Base-by-base conservation (phyloP, 2,113 vertebrate species). In the Arenaria interpres region DNA sequence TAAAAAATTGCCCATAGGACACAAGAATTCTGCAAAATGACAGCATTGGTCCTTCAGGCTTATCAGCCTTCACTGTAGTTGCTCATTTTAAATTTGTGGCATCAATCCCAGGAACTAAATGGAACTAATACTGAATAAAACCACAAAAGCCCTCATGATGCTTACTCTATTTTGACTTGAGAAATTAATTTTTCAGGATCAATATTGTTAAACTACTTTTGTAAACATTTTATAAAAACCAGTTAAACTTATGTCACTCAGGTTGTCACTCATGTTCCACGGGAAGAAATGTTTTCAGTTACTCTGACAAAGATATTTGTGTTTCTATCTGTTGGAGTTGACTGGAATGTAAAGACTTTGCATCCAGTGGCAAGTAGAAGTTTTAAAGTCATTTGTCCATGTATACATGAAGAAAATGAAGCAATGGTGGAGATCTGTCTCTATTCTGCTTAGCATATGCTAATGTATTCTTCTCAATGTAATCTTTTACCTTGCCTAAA, bases 401-500 rank as follows among this genome's bases (percentile, higher is more conserved):
- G 3, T 53, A 22, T 0, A 2, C 6, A 3, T n/a, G 41, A 85
- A 37, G 72, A 82, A 60, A 79, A 62, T 25, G 27, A 85, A 69
- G 41, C 19, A 4, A 7, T 32, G n/a, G 27, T 68, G 43, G 39
- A 51, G 56, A 89, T 35, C 8, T 25, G 66, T 7, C 35, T 94
- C 37, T 57, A 1, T 76, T 91, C 45, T 76, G 7, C 43, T 91
- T 88, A 57, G 81, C 0, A 0, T 85, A 80, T 89, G 81, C 45
- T 91, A 76, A 93, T 62, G 4, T 27, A 72, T 72, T 85, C 37
- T 92, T 94, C 41, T 91, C 67, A 41, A 4, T 62, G 62, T 83
- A 66, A 85, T 88, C 53, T 83, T 85, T 94, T 93, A 76, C 67
- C 57, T 94, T 93, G 53, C 77, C 90, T 89, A 91, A 96, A 93